phyloP scores from a whole-genome alignment of 2,888 invertebrate genomes.

The Salticus scenicus region DNA sequence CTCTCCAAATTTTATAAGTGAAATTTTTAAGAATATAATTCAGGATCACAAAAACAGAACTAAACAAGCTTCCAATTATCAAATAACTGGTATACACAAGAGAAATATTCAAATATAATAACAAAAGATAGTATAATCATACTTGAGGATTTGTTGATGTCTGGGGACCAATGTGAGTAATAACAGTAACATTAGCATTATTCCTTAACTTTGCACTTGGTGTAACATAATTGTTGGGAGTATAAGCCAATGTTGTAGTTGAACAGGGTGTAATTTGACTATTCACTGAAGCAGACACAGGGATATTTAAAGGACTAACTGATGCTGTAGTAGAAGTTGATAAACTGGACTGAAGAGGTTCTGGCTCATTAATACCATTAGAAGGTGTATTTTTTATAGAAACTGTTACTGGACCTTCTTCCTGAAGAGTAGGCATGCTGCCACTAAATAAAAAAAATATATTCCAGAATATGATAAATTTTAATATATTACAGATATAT shows the following conservation, averaged over 20 bases:
- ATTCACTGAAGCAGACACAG: slow-evolving; percentile 31
- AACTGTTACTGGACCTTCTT: slow-evolving; percentile 72
- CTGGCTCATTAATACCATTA: slow-evolving; percentile 35
- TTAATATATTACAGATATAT: too few relatives aligned
- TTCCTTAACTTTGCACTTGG: slow-evolving; percentile 52
- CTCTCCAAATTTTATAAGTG: too few relatives aligned
- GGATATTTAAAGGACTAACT: slow-evolving; percentile 43
- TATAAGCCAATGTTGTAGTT: slow-evolving; percentile 23
- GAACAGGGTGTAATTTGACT: slow-evolving; percentile 37
- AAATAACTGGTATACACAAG: too few relatives aligned
- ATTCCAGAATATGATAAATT: too few relatives aligned
- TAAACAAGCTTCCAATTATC: too few relatives aligned
- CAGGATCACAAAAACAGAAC: too few relatives aligned
- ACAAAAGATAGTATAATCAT: too few relatives aligned
- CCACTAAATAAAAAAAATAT: slow-evolving; percentile 72
- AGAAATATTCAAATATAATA: too few relatives aligned
- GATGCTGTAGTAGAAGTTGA: slow-evolving; percentile 63
- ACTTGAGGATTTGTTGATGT: slow-evolving; percentile 71
- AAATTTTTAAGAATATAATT: too few relatives aligned
- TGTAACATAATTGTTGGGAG: slow-evolving; percentile 34
- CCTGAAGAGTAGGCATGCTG: slow-evolving; percentile 73
- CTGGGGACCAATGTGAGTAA: slow-evolving; percentile 78
- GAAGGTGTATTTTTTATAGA: slow-evolving; percentile 66
- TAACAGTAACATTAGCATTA: slow-evolving; percentile 86
- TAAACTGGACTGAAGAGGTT: slow-evolving; percentile 53